Conservation (phyloP, 2,113 vertebrate species). For the Melanotaenia duboulayi region DNA sequence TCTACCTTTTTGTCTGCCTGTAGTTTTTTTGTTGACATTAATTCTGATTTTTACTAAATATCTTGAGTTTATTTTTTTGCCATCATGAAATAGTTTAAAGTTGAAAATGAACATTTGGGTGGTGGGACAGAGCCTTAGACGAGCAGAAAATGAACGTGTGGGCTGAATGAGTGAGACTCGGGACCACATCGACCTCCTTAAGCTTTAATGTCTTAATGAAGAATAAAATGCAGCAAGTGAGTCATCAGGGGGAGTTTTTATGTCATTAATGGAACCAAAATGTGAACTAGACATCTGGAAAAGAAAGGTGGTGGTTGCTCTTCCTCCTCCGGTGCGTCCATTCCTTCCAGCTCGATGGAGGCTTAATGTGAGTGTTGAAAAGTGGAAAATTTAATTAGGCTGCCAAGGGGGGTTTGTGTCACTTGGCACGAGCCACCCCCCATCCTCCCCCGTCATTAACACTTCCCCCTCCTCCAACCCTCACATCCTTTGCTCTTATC, state of each 20-base stretch:
- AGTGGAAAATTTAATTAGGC: constrained; percentile 87
- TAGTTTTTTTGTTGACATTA: no score
- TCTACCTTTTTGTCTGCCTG: no score
- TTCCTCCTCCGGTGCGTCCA: constrained; percentile 69
- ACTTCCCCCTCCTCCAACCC: neutral
- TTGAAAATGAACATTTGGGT: no score
- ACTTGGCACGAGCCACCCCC: constrained; percentile 73
- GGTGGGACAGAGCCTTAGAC: no score
- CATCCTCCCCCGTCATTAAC: constrained; percentile 12
- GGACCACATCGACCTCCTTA: no score
- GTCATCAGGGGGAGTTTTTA: neutral
- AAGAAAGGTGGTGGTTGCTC: neutral
- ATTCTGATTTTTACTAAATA: no score
- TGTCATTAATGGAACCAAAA: constrained; percentile 29
- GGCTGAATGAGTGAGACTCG: no score
- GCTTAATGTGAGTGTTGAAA: constrained; percentile 83
- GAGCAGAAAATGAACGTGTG: no score
- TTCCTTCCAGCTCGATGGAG: constrained; percentile 79
- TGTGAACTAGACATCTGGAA: neutral
- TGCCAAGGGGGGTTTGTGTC: constrained; percentile 84
- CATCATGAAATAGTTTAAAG: no score
- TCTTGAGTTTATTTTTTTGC: no score
- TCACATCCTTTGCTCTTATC: constrained; percentile 49
- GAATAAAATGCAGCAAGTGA: neutral
- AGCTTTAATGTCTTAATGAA: neutral